These are phyloP conservation scores for Cylas formicarius DNA, from an alignment of 1,140 invertebrate genomes.

Conservation along the genomic window DNA sequence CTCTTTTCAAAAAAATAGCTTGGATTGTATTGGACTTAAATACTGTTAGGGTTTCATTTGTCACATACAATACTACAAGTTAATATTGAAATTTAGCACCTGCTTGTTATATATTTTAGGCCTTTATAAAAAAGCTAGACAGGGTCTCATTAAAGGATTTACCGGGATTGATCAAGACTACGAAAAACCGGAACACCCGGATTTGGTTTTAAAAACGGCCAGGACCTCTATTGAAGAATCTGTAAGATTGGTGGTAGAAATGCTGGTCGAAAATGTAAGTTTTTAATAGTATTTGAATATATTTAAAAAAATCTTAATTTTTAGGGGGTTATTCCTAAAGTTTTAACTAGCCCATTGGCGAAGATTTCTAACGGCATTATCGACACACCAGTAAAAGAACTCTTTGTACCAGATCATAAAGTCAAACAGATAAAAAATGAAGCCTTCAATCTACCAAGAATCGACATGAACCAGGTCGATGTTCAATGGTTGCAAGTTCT, in stretches of 20 bases:
- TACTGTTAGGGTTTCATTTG: too few relatives aligned
- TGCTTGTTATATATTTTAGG: constrained; percentile 45
- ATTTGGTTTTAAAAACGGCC: constrained; percentile 81
- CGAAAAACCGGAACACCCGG: constrained; percentile 79
- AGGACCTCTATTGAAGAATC: constrained; percentile 74
- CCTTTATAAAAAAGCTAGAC: constrained; percentile 94
- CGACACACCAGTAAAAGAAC: constrained; percentile 73
- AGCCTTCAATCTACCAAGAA: constrained; percentile 56
- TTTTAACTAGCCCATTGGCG: neutral
- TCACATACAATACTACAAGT: too few relatives aligned
- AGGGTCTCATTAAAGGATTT: constrained; percentile 91
- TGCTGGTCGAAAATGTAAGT: constrained; percentile 64
- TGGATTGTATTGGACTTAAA: too few relatives aligned
- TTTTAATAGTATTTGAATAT: constrained; percentile 21
- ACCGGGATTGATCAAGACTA: constrained; percentile 95
- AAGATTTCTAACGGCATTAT: constrained; percentile 33
- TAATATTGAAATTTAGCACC: too few relatives aligned
- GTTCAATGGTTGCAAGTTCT: constrained; percentile 94
- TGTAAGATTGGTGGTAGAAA: constrained; percentile 67
- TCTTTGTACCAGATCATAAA: constrained; percentile 70
- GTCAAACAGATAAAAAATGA: constrained; percentile 57
- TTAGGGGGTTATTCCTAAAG: constrained; percentile 23
- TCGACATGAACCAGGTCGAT: constrained; percentile 80
- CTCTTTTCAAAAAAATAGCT: too few relatives aligned
- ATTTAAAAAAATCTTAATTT: too few relatives aligned